Base-by-base conservation (phyloP, 1,140 invertebrate species). In the Ceratoteleas bidentatus region DNA sequence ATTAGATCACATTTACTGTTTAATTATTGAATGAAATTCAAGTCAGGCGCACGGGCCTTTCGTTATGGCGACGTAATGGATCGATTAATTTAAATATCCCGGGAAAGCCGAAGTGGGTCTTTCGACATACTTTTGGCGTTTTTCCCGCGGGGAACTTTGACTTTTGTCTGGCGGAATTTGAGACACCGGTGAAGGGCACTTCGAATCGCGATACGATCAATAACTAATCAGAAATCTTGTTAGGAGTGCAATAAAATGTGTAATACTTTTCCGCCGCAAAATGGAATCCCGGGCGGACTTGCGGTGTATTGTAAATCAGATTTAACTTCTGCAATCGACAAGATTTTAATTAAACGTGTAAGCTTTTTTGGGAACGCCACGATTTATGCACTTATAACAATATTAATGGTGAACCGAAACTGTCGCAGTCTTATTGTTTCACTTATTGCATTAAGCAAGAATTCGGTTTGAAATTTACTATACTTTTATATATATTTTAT, bases 191-290 rank as follows among this genome's bases (percentile, higher is more conserved):
- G 11, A 47, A 47, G 13, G 3, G n/a, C 13, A 47, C 34, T 57
- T 43, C 4, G 36, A 3, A 40, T 43, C 14, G 24, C 9, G 14
- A 5, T 57, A 6, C 13, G 54, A 60, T 60, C 57, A 60, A 60
- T 60, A 45, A 45, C 11, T 60, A 60, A 60, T 60, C 57, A 60
- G 57, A 60, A 45, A 60, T 60, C 57, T 60, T 60, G 57, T 60
- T 57, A 57, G 8, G 14, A 16, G 5, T 57, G 54, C 43, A 57
- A 57, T 57, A 43, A 57, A 57, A 57, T 57, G 36, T 57, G 36
- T 57, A 57, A 57, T 43, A 43, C 43, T 57, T 16, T 57, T 57
- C 54, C 43, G 36, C 14, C 38, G 4, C 36, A 24, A 10, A 24
- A 10, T 11, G 36, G 43, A 57, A 57, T 45, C 43, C 7, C 36